Percentiles rank a stretch among this genome's conserved stretches.
These are phyloP conservation scores for Eupithecia vulgata DNA, from an alignment of 2,888 invertebrate genomes.

Conservation along the genomic window DNA sequence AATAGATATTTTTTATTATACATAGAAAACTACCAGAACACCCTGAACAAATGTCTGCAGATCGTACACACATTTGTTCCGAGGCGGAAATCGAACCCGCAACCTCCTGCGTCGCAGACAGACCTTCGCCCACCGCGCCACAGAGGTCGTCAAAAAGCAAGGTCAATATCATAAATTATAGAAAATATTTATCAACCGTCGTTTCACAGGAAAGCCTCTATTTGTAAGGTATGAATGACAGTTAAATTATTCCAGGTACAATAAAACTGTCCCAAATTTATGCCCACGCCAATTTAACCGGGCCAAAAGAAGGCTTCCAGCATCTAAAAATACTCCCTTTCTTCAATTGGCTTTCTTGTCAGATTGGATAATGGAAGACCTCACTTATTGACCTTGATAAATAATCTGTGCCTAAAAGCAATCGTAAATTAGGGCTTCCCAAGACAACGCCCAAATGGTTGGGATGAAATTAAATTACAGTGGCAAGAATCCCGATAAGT, in stretches of 20 bases:
- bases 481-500: slow-evolving; percentile 8
- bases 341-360: background rate
- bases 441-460: slow-evolving; percentile 14
- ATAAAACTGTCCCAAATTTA: background rate
- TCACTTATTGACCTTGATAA: background rate
- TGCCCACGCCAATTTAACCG: background rate
- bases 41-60: too few species aligned
- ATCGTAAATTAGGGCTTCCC: slow-evolving; percentile 29
- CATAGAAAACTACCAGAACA: too few species aligned
- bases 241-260: background rate
- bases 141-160: too few species aligned
- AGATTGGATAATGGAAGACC: background rate
- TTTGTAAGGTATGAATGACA: background rate
- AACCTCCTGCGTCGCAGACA: too few species aligned
- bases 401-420: background rate
- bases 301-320: background rate
- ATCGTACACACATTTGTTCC: too few species aligned
- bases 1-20: too few species aligned
- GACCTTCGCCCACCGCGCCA: too few species aligned
- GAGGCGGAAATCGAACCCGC: too few species aligned
- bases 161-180: too few species aligned
- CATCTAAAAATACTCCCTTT: background rate
- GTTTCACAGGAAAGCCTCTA: background rate
- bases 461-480: slow-evolving; percentile 24
- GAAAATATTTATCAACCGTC: background rate